phyloP scores from a whole-genome alignment of 2,888 invertebrate species.

The Noctua comes region DNA sequence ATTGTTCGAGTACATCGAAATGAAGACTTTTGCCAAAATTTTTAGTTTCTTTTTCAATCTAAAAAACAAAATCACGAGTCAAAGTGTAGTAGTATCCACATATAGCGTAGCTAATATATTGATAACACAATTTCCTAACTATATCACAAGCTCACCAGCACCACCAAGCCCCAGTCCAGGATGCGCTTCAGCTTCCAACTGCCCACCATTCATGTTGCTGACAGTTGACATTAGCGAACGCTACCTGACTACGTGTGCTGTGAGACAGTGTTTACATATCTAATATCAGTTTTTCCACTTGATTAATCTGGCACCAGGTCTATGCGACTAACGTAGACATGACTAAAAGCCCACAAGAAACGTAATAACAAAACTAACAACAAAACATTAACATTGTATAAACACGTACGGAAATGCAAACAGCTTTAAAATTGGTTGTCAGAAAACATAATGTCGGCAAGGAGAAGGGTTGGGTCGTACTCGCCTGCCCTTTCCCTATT shows the following conservation, averaged over 20 bases:
- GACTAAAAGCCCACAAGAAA: slow-evolving; percentile 18
- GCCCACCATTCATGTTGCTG: too few relatives aligned
- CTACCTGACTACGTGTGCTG: too few relatives aligned
- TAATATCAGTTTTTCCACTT: not conserved
- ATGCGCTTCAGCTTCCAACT: too few relatives aligned
- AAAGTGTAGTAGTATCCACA: too few relatives aligned
- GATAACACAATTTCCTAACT: too few relatives aligned
- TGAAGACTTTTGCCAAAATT: not conserved
- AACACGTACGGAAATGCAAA: slow-evolving; percentile 75
- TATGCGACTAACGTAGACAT: not conserved
- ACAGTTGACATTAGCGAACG: too few relatives aligned
- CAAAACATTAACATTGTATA: slow-evolving; percentile 67
- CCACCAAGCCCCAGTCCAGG: too few relatives aligned
- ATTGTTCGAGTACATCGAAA: not conserved
- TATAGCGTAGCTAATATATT: too few relatives aligned
- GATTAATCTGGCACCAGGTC: not conserved
- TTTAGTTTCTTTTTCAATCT: not conserved
- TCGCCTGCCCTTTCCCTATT: slow-evolving; percentile 85
- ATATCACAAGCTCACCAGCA: too few relatives aligned
- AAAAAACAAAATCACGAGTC: not conserved
- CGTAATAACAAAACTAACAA: slow-evolving; percentile 18
- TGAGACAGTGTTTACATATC: too few relatives aligned
- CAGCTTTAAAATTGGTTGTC: slow-evolving; percentile 86
- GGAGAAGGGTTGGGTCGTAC: slow-evolving; percentile 83
- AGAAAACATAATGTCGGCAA: slow-evolving; percentile 86